Conservation (phyloP, 2,797 vertebrate species). For the Hemibagrus guttatus region DNA sequence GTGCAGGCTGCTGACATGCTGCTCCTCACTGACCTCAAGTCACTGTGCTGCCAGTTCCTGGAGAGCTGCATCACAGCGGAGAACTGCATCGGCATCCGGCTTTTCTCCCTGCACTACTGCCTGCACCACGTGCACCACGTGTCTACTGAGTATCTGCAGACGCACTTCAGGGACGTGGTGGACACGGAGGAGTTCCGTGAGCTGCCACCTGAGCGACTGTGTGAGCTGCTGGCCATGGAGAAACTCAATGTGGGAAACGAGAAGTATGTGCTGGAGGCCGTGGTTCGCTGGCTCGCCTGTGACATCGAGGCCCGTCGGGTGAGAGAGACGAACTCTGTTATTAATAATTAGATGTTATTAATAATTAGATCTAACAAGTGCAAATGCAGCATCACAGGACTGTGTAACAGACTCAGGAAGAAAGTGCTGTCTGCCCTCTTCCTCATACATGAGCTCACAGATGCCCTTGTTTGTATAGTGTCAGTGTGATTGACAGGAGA, state of each 20-base stretch:
- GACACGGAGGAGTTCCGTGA: constrained; percentile 92
- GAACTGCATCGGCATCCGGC: constrained; percentile 96
- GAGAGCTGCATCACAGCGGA: constrained; percentile 95
- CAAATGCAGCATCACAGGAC: background rate
- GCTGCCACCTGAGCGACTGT: constrained; percentile 83
- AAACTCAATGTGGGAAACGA: constrained; percentile 98
- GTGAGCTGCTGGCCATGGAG: constrained; percentile 91
- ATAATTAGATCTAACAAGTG: too few species aligned
- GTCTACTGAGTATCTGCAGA: constrained; percentile 96
- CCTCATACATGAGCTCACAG: background rate
- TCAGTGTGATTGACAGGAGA: background rate
- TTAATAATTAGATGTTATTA: background rate
- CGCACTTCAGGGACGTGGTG: constrained; percentile 92
- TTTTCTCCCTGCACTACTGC: constrained; percentile 96
- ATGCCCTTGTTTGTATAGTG: background rate
- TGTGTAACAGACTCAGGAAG: background rate
- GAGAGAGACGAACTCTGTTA: constrained; percentile 36
- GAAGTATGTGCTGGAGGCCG: constrained; percentile 91
- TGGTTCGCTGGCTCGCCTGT: constrained; percentile 90
- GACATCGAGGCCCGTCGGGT: constrained; percentile 91
- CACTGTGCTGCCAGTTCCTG: constrained; percentile 94
- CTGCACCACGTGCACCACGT: constrained; percentile 91
- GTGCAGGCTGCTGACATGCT: constrained; percentile 96
- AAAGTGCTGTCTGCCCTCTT: background rate
- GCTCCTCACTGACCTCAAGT: constrained; percentile 94